Percentiles rank a stretch among this genome's conserved stretches.
Conservation (phyloP, 2,888 invertebrate genomes). For the Anagyrus pseudococci region DNA sequence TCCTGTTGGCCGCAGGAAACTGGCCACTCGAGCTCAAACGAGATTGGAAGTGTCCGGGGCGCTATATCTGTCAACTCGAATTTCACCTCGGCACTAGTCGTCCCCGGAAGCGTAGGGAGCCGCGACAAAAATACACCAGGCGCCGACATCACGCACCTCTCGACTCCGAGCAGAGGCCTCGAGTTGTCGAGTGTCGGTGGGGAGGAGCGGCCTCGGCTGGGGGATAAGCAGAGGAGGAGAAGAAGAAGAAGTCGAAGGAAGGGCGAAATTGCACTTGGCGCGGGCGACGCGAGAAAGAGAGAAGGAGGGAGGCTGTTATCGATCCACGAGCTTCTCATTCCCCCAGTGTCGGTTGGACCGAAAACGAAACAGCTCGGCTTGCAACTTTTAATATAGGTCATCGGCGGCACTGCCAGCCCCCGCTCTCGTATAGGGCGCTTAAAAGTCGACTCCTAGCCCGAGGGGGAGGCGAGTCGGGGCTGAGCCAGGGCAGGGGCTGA, state of each 20-base stretch:
- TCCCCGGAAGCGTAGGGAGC: no score
- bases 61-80: no score
- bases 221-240: not conserved
- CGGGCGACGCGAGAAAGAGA: not conserved
- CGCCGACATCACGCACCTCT: no score
- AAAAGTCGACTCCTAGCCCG: no score
- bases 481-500: slow-evolving; percentile 3
- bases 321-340: slow-evolving; percentile 13
- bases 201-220: no score
- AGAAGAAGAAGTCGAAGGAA: not conserved
- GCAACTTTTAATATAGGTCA: slow-evolving; percentile 31
- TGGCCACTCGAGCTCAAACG: no score
- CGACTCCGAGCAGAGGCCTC: no score
- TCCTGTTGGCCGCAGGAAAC: no score
- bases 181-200: no score
- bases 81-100: no score
- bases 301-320: not conserved
- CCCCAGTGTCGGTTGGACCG: not conserved
- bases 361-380: slow-evolving; percentile 1
- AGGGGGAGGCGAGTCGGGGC: not conserved
- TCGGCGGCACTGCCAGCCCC: not conserved
- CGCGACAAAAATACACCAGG: no score
- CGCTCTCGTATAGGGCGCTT: slow-evolving; percentile 5
- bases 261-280: slow-evolving; percentile 13
- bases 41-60: no score